Conservation (phyloP, 2,113 vertebrate genomes). For the Lampris megalopsis region DNA sequence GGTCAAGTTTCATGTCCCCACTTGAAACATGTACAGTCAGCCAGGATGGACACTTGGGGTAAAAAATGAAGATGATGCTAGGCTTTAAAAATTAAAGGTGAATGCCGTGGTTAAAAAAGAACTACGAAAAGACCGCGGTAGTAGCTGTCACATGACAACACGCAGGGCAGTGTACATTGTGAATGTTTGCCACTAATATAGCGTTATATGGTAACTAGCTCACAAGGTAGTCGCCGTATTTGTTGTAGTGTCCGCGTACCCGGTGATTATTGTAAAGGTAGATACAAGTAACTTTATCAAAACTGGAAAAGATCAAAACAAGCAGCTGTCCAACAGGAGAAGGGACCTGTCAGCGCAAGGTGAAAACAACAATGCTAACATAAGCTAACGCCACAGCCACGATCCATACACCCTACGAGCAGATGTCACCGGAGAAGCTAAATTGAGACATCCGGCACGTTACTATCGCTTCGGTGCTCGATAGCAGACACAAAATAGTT, state of each 20-base stretch:
- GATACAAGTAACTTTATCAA: background rate
- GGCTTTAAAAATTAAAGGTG: background rate
- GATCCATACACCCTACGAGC: background rate
- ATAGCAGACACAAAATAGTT: background rate
- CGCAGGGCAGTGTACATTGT: background rate
- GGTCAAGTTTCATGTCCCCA: no score
- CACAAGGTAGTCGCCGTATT: background rate
- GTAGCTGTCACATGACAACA: slow-evolving; percentile 38
- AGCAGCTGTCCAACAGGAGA: slow-evolving; percentile 14
- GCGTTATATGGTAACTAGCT: background rate
- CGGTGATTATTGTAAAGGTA: background rate
- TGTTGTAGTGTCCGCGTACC: no score
- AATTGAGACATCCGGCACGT: background rate
- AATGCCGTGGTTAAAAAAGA: background rate
- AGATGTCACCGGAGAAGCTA: background rate
- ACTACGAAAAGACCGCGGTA: background rate
- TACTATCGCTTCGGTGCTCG: background rate
- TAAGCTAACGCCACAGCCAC: slow-evolving; percentile 56
- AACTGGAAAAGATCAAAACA: no score
- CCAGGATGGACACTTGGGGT: slow-evolving; percentile 1
- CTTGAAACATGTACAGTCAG: slow-evolving; percentile 35
- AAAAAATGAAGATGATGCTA: background rate
- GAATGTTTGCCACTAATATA: background rate
- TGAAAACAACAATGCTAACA: slow-evolving; percentile 37
- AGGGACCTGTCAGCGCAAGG: slow-evolving; percentile 22